phyloP scores from a whole-genome alignment of 2,113 vertebrate species.

The Bucco capensis region DNA sequence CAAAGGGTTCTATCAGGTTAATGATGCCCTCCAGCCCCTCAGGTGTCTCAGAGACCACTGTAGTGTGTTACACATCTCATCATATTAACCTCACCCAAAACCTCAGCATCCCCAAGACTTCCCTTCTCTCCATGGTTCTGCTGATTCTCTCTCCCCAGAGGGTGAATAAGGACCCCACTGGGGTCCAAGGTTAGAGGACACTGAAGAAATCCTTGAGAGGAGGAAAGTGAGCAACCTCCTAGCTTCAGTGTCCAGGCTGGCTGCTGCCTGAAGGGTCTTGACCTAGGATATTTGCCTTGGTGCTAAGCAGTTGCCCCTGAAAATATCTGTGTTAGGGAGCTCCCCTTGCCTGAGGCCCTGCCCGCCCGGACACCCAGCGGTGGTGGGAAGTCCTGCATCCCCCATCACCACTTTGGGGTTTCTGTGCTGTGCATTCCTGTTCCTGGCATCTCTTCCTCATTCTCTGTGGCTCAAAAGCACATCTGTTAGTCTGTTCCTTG shows the following conservation, averaged over 20 bases:
- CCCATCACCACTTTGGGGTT: not conserved
- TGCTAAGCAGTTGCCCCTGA: not conserved
- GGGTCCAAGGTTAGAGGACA: not conserved
- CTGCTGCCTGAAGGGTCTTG: not conserved
- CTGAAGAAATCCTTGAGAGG: not conserved
- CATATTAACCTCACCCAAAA: not conserved
- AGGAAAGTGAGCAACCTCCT: not conserved
- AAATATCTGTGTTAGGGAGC: not conserved
- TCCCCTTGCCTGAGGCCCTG: not conserved
- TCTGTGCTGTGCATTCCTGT: not conserved
- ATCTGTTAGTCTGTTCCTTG: not conserved
- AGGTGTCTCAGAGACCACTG: not conserved
- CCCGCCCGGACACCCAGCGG: not conserved
- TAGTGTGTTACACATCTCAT: not conserved
- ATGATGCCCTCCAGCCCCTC: fast-evolving
- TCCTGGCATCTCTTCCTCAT: not conserved
- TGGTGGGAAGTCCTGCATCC: not conserved
- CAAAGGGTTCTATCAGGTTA: not conserved
- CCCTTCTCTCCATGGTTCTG: not conserved
- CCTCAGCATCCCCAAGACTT: not conserved
- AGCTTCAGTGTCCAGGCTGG: not conserved
- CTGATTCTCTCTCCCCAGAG: not conserved
- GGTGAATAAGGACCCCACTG: not conserved
- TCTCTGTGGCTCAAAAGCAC: not conserved
- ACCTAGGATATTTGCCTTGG: not conserved